Conservation (phyloP, 2,797 vertebrate species). For the Malurus leucopterus region DNA sequence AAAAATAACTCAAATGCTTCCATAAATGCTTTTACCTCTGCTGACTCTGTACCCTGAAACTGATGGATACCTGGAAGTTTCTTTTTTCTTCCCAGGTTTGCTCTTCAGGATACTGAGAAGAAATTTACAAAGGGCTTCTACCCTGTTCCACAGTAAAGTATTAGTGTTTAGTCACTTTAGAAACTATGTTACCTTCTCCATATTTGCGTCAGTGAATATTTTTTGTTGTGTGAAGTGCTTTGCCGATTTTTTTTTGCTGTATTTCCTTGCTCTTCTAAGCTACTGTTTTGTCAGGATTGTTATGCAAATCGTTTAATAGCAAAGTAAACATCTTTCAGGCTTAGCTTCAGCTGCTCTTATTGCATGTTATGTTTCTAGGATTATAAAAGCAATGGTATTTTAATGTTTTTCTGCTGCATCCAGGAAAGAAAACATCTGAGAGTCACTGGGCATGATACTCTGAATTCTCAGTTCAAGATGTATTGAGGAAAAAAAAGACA, state of each 20-base stretch:
- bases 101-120: not conserved
- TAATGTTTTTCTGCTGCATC: not conserved
- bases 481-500: not conserved
- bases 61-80: not conserved
- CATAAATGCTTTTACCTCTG: not conserved
- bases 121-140: not conserved
- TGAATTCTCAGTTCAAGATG: not conserved
- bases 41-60: not conserved
- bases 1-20: not conserved
- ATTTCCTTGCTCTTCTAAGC: not conserved
- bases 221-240: not conserved
- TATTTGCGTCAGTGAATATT: not conserved
- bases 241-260: not conserved
- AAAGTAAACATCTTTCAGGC: not conserved
- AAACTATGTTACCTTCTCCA: not conserved
- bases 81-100: not conserved
- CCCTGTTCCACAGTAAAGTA: not conserved
- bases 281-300: not conserved
- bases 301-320: not conserved
- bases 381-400: not conserved
- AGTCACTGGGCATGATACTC: not conserved
- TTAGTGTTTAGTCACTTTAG: not conserved
- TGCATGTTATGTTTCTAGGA: not conserved
- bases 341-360: not conserved
- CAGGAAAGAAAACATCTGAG: not conserved